A percentile compares a stretch with the other conserved stretches of the same genome.
Conservation (phyloP, 1,140 invertebrate species). For the Odontomachus brunneus region DNA sequence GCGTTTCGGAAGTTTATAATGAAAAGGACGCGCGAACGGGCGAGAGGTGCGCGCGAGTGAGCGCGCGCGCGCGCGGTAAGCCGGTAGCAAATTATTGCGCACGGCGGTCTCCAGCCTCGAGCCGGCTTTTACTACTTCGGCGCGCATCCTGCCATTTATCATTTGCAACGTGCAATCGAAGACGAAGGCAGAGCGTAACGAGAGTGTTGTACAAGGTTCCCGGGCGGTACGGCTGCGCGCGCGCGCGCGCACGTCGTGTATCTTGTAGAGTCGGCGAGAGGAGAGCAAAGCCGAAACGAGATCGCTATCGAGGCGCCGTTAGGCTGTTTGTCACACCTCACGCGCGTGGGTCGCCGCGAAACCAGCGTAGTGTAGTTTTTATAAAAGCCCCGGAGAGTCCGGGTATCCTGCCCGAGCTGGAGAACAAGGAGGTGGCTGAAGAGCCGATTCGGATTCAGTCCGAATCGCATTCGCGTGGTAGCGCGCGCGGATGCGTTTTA, state of each 20-base stretch:
- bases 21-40: constrained; percentile 67
- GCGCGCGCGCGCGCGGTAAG: not conserved
- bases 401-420: not conserved
- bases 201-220: constrained; percentile 55
- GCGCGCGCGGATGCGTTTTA: constrained; percentile 3
- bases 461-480: not conserved
- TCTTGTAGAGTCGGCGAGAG: constrained; percentile 34
- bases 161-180: constrained; percentile 70
- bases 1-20: constrained; percentile 72
- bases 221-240: constrained; percentile 17
- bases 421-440: not conserved
- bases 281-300: constrained; percentile 45
- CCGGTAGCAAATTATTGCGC: constrained; percentile 71
- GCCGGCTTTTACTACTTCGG: constrained; percentile 63
- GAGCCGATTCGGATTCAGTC: constrained; percentile 22
- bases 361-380: constrained; percentile 17
- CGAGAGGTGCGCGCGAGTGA: not conserved
- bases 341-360: constrained; percentile 18
- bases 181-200: constrained; percentile 46
- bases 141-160: constrained; percentile 68
- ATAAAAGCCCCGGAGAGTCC: not conserved
- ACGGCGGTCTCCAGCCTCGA: constrained; percentile 23
- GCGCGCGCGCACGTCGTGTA: constrained; percentile 5
- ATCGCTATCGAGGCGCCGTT: constrained; percentile 54
- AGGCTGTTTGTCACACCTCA: constrained; percentile 49